Evolutionary conservation across 2,113 vertebrate genomes (phyloP).

Genomic region (Platichthys flesus): DNA sequence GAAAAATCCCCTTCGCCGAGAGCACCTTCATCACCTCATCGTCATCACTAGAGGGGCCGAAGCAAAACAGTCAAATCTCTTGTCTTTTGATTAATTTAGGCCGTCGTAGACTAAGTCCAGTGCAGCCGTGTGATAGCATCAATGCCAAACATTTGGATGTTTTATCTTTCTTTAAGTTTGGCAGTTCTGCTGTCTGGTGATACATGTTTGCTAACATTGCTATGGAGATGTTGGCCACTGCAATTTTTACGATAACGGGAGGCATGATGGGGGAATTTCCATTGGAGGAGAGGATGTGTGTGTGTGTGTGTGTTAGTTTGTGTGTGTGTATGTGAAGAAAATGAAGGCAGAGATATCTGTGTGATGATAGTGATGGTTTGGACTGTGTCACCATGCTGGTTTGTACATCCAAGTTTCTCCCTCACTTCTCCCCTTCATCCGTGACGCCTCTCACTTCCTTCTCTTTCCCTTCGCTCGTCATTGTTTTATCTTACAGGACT

Average conservation of each 20-base stretch:
- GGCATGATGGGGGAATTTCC: conserved; percentile 71
- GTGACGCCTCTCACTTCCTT: conserved; percentile 3
- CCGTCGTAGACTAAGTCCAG: background rate
- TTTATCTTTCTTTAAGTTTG: conserved; percentile 55
- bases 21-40: conserved; percentile 35
- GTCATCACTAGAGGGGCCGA: background rate
- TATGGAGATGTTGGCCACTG: conserved; percentile 69
- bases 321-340: conserved; percentile 22
- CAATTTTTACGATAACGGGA: conserved; percentile 61
- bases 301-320: conserved; percentile 3
- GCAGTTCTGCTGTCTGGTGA: conserved; percentile 39
- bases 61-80: conserved; percentile 25
- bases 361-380: conserved; percentile 51
- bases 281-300: conserved; percentile 9
- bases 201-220: conserved; percentile 59
- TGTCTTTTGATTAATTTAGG: conserved; percentile 18
- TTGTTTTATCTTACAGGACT: conserved; percentile 14
- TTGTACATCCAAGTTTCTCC: conserved; percentile 33
- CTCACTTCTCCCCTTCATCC: conserved; percentile 26
- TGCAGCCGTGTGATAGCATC: conserved; percentile 27
- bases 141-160: conserved; percentile 22
- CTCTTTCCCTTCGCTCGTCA: conserved; percentile 2
- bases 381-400: conserved; percentile 33
- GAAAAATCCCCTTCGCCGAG: conserved; percentile 2
- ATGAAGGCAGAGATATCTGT: conserved; percentile 33